Evolutionary conservation across 2,888 invertebrate species (phyloP).

Genomic region (Agrochola macilenta): DNA sequence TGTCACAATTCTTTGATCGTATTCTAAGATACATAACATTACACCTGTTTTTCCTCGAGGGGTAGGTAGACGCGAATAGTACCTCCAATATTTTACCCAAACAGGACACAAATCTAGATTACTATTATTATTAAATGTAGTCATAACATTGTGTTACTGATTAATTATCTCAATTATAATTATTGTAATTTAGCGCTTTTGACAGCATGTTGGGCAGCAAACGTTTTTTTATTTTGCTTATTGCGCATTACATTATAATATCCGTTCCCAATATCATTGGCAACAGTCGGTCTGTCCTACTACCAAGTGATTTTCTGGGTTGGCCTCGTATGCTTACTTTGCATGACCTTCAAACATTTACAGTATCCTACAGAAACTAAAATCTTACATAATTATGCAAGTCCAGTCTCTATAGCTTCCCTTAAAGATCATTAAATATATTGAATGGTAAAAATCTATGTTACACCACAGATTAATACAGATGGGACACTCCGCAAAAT

Average conservation of each 20-base stretch:
- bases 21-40: neutral
- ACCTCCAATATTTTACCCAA: neutral
- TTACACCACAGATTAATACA: too few relatives aligned
- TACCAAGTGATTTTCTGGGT: neutral
- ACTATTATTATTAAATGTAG: neutral
- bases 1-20: conserved; percentile 3
- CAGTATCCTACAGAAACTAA: neutral
- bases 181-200: neutral
- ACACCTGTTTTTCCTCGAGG: too few relatives aligned
- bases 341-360: neutral
- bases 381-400: too few relatives aligned
- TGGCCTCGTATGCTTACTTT: too few relatives aligned
- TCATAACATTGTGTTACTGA: neutral
- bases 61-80: too few relatives aligned
- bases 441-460: too few relatives aligned
- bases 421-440: too few relatives aligned
- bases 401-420: too few relatives aligned
- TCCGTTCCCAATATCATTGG: neutral
- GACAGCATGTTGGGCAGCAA: neutral
- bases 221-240: neutral
- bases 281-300: neutral
- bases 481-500: too few relatives aligned
- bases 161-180: conserved; percentile 11
- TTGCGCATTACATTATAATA: neutral
- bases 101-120: neutral